phyloP scores from a whole-genome alignment of 2,797 vertebrate genomes.

The Enteromius treurensis region DNA sequence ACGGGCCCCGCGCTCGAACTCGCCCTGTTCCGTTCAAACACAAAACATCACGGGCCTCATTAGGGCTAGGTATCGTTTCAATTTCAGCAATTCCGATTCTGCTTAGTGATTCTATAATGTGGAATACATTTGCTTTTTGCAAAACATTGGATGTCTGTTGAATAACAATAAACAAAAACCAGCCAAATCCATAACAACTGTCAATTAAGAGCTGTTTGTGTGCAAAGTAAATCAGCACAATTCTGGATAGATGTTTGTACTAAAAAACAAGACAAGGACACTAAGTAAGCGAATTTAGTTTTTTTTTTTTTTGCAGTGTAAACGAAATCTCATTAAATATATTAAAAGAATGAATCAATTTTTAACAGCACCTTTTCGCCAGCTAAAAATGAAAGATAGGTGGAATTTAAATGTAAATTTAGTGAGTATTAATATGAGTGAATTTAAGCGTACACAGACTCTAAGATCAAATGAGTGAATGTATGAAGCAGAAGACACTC shows the following conservation, averaged over 20 bases:
- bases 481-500: conserved; percentile 30
- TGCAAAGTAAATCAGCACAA: neutral
- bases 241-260: neutral
- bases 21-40: conserved; percentile 76
- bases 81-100: neutral
- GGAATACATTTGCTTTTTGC: neutral
- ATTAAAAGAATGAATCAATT: too few species aligned
- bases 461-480: too few species aligned
- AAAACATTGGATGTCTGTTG: neutral
- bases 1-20: conserved; percentile 83
- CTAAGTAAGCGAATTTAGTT: too few species aligned
- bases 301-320: too few species aligned
- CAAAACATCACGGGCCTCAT: neutral
- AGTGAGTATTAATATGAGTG: too few species aligned
- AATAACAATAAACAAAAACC: too few species aligned
- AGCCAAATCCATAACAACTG: too few species aligned
- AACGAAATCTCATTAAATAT: too few species aligned
- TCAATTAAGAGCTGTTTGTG: neutral
- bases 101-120: neutral
- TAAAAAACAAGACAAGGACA: too few species aligned
- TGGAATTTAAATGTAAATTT: neutral
- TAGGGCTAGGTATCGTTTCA: neutral
- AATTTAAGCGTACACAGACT: too few species aligned
- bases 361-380: too few species aligned
- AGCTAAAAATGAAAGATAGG: neutral